phyloP scores from a whole-genome alignment of 2,888 invertebrate genomes.

The Brenthis hecate region DNA sequence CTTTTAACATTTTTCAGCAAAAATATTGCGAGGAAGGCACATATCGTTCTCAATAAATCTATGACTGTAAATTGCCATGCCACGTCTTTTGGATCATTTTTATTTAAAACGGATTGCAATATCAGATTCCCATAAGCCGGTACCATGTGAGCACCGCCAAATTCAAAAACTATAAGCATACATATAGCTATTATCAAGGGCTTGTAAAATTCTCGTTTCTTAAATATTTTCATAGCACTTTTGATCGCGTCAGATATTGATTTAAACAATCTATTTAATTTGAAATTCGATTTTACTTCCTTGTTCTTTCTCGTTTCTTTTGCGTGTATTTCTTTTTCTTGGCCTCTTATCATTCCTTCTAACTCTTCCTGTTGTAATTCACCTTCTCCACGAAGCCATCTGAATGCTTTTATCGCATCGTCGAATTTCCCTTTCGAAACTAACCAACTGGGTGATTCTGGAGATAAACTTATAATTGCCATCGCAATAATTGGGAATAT shows the following conservation, averaged over 20 bases:
- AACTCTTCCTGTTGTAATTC: slow-evolving; percentile 69
- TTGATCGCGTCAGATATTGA: slow-evolving; percentile 56
- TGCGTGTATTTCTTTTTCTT: slow-evolving; percentile 56
- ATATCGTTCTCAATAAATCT: slow-evolving; percentile 84
- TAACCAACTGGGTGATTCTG: slow-evolving; percentile 87
- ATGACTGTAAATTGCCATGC: slow-evolving; percentile 84
- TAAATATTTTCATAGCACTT: slow-evolving; percentile 65
- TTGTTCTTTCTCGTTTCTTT: slow-evolving; percentile 52
- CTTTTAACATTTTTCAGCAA: slow-evolving; percentile 67
- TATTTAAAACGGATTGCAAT: slow-evolving; percentile 66
- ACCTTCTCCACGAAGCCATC: slow-evolving; percentile 82
- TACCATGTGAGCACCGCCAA: slow-evolving; percentile 75
- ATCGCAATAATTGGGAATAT: slow-evolving; percentile 76
- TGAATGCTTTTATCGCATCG: slow-evolving; percentile 83
- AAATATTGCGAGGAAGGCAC: slow-evolving; percentile 82
- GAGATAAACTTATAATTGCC: slow-evolving; percentile 72
- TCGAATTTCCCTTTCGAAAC: slow-evolving; percentile 81
- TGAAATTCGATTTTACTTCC: slow-evolving; percentile 46
- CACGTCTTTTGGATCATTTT: slow-evolving; percentile 61
- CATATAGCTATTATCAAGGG: slow-evolving; percentile 74
- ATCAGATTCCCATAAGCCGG: slow-evolving; percentile 75
- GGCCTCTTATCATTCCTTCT: slow-evolving; percentile 67
- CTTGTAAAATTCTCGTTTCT: slow-evolving; percentile 74
- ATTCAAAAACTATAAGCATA: slow-evolving; percentile 75
- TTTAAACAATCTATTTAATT: slow-evolving; percentile 54